Conservation (phyloP, 2,113 vertebrate genomes). For the Chloropsis hardwickii region DNA sequence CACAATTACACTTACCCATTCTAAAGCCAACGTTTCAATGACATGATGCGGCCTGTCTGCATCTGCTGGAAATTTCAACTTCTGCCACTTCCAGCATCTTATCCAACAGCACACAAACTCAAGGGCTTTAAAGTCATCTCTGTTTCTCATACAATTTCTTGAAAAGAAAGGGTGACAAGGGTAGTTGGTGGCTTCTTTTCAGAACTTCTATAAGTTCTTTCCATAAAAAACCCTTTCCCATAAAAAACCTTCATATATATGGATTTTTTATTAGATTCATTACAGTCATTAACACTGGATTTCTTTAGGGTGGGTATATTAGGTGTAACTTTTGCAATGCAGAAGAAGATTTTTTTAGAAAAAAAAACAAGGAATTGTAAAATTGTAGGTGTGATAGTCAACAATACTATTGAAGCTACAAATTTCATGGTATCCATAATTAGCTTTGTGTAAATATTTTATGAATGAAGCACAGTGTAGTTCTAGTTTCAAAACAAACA, state of each 20-base stretch:
- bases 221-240: neutral
- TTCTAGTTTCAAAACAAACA: neutral
- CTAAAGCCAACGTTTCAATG: neutral
- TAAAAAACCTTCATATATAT: fast-evolving
- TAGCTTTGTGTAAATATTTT: neutral
- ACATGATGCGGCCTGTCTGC: fast-evolving
- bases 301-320: neutral
- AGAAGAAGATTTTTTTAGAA: neutral
- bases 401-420: neutral
- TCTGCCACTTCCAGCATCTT: neutral
- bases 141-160: neutral
- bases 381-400: neutral
- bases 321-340: neutral
- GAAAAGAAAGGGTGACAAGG: neutral
- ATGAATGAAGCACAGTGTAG: neutral
- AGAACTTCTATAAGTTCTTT: neutral
- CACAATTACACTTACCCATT: neutral
- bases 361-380: neutral
- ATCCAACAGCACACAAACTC: neutral
- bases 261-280: neutral
- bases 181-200: neutral
- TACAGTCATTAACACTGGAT: neutral
- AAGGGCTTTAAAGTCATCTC: neutral
- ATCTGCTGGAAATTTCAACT: neutral
- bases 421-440: neutral